These are phyloP conservation scores for Ceratosolen fusciceps DNA, from an alignment of 1,140 invertebrate species.

Conservation along the genomic window DNA sequence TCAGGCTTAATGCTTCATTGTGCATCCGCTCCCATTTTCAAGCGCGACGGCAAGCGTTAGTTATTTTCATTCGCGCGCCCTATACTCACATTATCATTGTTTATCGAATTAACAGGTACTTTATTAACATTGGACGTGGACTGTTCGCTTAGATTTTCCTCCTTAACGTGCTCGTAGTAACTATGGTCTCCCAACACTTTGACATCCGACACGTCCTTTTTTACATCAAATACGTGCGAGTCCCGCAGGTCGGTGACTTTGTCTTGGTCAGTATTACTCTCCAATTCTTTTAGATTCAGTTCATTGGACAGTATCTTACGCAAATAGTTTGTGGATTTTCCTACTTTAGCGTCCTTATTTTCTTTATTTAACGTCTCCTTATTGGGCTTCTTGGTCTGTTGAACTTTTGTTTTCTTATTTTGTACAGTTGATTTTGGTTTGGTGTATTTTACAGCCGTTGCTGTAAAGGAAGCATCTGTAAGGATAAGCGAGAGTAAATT, in stretches of 20 bases:
- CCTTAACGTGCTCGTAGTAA: slow-evolving; percentile 64
- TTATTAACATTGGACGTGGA: slow-evolving; percentile 50
- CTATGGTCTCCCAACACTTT: slow-evolving; percentile 66
- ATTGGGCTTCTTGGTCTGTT: slow-evolving; percentile 59
- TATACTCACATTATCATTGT: slow-evolving; percentile 63
- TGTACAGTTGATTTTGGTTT: slow-evolving; percentile 59
- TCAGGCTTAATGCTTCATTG: slow-evolving; percentile 39
- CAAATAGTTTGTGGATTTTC: slow-evolving; percentile 65
- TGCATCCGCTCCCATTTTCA: slow-evolving; percentile 9
- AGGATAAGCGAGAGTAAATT: slow-evolving; percentile 25
- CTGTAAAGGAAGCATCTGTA: slow-evolving; percentile 61
- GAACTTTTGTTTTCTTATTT: slow-evolving; percentile 57
- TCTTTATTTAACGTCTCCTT: slow-evolving; percentile 67
- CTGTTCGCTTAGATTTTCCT: slow-evolving; percentile 52
- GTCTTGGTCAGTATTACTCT: slow-evolving; percentile 56
- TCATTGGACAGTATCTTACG: slow-evolving; percentile 65
- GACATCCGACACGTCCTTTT: slow-evolving; percentile 45
- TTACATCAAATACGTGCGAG: slow-evolving; percentile 41
- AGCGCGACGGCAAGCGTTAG: background rate
- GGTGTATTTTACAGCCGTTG: slow-evolving; percentile 56
- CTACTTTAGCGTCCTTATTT: slow-evolving; percentile 62
- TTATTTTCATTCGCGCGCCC: background rate
- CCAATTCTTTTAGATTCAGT: slow-evolving; percentile 59
- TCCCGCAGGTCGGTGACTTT: slow-evolving; percentile 49
- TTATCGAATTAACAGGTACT: slow-evolving; percentile 55